Conservation (phyloP, 1,140 invertebrate species). For the Ctenoplectra terminalis region DNA sequence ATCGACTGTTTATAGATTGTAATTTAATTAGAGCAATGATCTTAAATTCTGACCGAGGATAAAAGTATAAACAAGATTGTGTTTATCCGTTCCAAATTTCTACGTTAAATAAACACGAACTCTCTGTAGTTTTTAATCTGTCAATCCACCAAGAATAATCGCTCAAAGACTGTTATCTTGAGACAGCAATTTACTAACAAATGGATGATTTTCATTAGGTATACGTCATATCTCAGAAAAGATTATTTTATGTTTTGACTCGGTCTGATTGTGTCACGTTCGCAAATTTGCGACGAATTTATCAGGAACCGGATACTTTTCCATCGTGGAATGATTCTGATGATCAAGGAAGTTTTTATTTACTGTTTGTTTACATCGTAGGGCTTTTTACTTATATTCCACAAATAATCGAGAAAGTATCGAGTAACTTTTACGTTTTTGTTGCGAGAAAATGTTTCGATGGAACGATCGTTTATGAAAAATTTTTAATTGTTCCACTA, state of each 20-base stretch:
- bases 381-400: not conserved
- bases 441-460: not conserved
- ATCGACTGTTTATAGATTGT: too few relatives aligned
- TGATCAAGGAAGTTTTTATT: not conserved
- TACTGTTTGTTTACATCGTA: not conserved
- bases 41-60: not conserved
- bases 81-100: not conserved
- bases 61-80: not conserved
- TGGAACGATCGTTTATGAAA: not conserved
- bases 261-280: not conserved
- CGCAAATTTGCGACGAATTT: not conserved
- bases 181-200: not conserved
- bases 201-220: not conserved
- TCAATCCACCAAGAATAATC: not conserved
- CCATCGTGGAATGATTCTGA: not conserved
- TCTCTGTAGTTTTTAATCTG: not conserved
- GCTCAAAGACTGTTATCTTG: not conserved
- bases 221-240: not conserved
- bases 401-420: not conserved
- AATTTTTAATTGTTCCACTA: not conserved
- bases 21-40: too few relatives aligned
- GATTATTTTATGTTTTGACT: slow-evolving; percentile 7
- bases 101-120: too few relatives aligned
- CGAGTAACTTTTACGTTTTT: not conserved
- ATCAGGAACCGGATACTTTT: not conserved